Conservation (phyloP, 2,113 vertebrate species). For the Calyptomena viridis region DNA sequence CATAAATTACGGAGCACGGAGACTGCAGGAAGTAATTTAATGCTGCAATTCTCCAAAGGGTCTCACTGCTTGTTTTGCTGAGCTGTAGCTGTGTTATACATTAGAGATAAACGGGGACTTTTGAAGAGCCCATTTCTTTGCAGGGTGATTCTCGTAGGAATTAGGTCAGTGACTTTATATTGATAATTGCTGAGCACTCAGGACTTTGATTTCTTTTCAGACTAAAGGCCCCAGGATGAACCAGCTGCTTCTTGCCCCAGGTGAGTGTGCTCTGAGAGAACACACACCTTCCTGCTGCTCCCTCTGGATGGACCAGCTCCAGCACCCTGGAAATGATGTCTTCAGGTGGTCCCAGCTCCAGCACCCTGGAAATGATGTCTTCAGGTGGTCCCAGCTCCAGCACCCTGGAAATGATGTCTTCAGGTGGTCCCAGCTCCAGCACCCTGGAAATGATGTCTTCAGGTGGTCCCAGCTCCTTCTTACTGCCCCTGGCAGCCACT, state of each 20-base stretch:
- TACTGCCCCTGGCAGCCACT: accelerated
- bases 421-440: not conserved
- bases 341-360: too few relatives aligned
- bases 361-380: too few relatives aligned
- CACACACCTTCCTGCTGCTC: not conserved
- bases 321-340: too few relatives aligned
- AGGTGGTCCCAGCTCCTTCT: not conserved
- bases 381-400: not conserved
- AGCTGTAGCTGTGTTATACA: not conserved
- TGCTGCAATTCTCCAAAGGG: constrained; percentile 16
- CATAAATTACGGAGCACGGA: constrained; percentile 23
- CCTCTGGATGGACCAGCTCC: accelerated
- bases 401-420: not conserved
- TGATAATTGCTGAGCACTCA: not conserved
- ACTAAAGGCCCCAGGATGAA: not conserved
- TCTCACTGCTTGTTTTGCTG: not conserved
- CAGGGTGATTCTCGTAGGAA: not conserved
- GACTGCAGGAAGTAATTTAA: constrained; percentile 42
- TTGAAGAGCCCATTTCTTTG: not conserved
- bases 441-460: not conserved
- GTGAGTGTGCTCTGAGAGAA: not conserved
- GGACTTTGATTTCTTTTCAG: not conserved
- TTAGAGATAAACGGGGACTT: not conserved
- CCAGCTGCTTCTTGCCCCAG: not conserved
- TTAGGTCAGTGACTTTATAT: not conserved